These are phyloP conservation scores for Laodelphax striatellus DNA, from an alignment of 1,140 invertebrate genomes.

Conservation along the genomic window DNA sequence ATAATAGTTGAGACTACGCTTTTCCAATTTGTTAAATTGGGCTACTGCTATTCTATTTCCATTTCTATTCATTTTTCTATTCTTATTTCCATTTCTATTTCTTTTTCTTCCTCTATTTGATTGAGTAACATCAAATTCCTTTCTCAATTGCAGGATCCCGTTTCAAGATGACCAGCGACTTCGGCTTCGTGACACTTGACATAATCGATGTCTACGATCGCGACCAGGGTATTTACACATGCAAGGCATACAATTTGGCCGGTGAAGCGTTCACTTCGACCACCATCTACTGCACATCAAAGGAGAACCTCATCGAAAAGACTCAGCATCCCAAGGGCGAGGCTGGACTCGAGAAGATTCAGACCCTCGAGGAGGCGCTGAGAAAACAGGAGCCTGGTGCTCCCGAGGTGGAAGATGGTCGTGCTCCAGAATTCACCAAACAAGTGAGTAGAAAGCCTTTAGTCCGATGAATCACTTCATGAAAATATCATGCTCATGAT, in stretches of 20 bases:
- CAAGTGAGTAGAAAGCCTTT: constrained; percentile 38
- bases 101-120: too few species aligned
- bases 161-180: constrained; percentile 81
- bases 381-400: constrained; percentile 51
- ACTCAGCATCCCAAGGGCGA: constrained; percentile 90
- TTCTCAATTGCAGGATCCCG: constrained; percentile 39
- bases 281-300: constrained; percentile 70
- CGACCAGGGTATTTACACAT: constrained; percentile 91
- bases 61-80: background rate
- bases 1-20: too few species aligned
- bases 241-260: constrained; percentile 71
- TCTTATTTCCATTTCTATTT: background rate
- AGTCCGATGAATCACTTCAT: too few species aligned
- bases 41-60: too few species aligned
- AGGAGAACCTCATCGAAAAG: constrained; percentile 70
- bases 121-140: background rate
- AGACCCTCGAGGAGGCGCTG: constrained; percentile 78
- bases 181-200: constrained; percentile 85
- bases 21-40: too few species aligned
- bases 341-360: constrained; percentile 80
- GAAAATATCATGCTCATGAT: too few species aligned
- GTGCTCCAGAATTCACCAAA: constrained; percentile 77
- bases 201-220: constrained; percentile 79
- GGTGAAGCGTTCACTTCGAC: constrained; percentile 88
- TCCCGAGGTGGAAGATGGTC: constrained; percentile 61